phyloP scores from a whole-genome alignment of 2,888 invertebrate genomes.

The Caenorhabditis sp. region DNA sequence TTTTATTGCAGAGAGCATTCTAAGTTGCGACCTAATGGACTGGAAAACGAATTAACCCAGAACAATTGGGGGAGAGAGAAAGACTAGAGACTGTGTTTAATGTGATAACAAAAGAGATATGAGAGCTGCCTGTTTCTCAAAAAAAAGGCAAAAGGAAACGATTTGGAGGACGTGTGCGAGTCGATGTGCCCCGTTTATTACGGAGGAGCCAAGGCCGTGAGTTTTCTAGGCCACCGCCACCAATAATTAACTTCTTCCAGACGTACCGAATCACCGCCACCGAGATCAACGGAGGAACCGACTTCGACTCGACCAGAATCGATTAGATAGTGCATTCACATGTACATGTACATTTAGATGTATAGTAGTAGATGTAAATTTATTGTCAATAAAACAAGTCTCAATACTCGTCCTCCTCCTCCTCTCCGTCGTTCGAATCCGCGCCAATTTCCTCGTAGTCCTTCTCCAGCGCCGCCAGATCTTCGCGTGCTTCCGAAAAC shows the following conservation, averaged over 20 bases:
- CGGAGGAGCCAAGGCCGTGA: constrained; percentile 61
- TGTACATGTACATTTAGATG: too few relatives aligned
- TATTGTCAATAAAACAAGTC: not conserved
- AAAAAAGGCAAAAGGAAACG: constrained; percentile 54
- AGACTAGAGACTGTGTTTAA: constrained; percentile 19
- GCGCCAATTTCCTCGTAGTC: constrained; percentile 69
- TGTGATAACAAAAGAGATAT: constrained; percentile 31
- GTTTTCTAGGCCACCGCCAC: too few relatives aligned
- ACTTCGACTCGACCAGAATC: constrained; percentile 40
- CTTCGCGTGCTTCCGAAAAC: constrained; percentile 77
- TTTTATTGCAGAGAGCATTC: too few relatives aligned
- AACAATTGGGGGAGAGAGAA: too few relatives aligned
- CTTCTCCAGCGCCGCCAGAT: constrained; percentile 73
- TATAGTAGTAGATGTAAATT: not conserved
- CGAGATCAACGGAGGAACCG: constrained; percentile 44
- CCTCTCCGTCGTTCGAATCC: constrained; percentile 25
- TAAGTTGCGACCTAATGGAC: too few relatives aligned
- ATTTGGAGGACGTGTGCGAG: constrained; percentile 67
- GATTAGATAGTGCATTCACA: too few relatives aligned
- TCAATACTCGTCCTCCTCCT: constrained; percentile 32
- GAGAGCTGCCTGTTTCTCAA: too few relatives aligned
- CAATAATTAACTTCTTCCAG: too few relatives aligned
- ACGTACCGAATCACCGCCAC: constrained; percentile 55
- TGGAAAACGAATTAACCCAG: too few relatives aligned
- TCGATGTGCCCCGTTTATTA: constrained; percentile 66